Conservation (phyloP, 2,888 invertebrate species). For the Apotomis turbidana region DNA sequence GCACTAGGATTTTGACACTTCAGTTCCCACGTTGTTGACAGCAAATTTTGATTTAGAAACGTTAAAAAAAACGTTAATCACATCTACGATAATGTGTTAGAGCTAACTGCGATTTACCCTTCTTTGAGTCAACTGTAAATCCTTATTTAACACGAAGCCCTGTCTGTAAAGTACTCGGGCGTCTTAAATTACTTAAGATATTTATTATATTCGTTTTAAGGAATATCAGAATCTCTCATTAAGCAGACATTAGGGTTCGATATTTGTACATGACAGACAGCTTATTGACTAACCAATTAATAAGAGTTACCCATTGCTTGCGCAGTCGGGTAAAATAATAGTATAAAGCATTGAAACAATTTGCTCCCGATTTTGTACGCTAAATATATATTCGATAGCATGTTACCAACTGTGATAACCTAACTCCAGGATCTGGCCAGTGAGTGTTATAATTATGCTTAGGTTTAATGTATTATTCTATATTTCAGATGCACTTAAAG, state of each 20-base stretch:
- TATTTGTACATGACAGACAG: slow-evolving; percentile 43
- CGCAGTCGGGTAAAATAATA: slow-evolving; percentile 23
- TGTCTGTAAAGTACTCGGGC: slow-evolving; percentile 26
- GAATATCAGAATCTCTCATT: slow-evolving; percentile 20
- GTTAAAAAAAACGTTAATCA: no score
- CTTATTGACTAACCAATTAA: slow-evolving; percentile 40
- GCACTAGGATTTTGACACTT: not conserved
- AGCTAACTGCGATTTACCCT: slow-evolving; percentile 51
- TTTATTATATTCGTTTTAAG: slow-evolving; percentile 27
- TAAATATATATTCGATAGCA: slow-evolving; percentile 36
- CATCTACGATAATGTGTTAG: not conserved
- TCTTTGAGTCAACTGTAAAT: slow-evolving; percentile 35
- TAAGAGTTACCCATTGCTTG: not conserved
- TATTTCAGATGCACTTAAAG: not conserved
- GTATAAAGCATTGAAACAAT: slow-evolving; percentile 48
- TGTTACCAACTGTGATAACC: slow-evolving; percentile 2
- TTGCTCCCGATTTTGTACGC: slow-evolving; percentile 62
- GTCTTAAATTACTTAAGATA: slow-evolving; percentile 29
- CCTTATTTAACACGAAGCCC: slow-evolving; percentile 45
- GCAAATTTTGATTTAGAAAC: no score
- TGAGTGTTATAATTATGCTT: slow-evolving; percentile 11
- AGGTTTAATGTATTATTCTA: slow-evolving; percentile 17
- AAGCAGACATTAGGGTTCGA: slow-evolving; percentile 40
- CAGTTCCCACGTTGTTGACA: no score
- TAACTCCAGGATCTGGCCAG: slow-evolving; percentile 12